Evolutionary conservation across 1,140 invertebrate genomes (phyloP), one percentile per base, ranked within the genome.

Genomic region (Coelopa frigida): DNA sequence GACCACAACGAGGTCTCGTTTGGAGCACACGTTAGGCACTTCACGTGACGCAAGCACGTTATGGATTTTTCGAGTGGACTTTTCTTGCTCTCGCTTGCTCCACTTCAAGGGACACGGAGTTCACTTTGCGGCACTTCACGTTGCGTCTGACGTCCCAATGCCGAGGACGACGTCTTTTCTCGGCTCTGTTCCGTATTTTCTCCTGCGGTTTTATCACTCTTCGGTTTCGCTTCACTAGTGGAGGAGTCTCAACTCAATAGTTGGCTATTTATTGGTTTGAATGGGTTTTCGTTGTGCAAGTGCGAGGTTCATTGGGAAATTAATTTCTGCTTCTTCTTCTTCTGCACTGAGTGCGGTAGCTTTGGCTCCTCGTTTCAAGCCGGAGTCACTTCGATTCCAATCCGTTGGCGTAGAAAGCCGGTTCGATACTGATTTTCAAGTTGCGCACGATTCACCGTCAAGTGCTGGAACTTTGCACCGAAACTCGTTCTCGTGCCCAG

Each of bases 331-430:
- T n/a, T n/a, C n/a, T n/a, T n/a, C n/a, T n/a, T n/a, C n/a, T n/a
- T n/a, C n/a, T n/a, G n/a, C n/a, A n/a, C n/a, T 22, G 24, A 38
- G 24, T 38, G 36, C 36, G 24, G 36, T 38, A 21, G 36, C 24
- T 10, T 38, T 20, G 20, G 23, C 14, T 17, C 23, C 14, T 38
- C 39, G 39, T 18, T 18, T 4, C 20, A 42, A 42, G n/a, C n/a
- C 27, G 27, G n/a, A 7, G 27, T 8, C 27, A n/a, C 27, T 11
- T 21, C 12, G 48, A 44, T 58, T 53, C 46, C 62, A 65, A 62
- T 65, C 61, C 62, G 62, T 55, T 54, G 53, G 52, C 48, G 60
- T 56, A 61, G 63, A 67, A 67, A 67, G 63, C 63, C 63, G 63
- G 63, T 64, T 67, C 63, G 63, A 63, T 63, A 67, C 63, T 67